Percentiles rank a stretch among this genome's conserved stretches.
These are phyloP conservation scores for Spilogale gracilis DNA, from an alignment of 2,113 vertebrate species.

Conservation along the genomic window DNA sequence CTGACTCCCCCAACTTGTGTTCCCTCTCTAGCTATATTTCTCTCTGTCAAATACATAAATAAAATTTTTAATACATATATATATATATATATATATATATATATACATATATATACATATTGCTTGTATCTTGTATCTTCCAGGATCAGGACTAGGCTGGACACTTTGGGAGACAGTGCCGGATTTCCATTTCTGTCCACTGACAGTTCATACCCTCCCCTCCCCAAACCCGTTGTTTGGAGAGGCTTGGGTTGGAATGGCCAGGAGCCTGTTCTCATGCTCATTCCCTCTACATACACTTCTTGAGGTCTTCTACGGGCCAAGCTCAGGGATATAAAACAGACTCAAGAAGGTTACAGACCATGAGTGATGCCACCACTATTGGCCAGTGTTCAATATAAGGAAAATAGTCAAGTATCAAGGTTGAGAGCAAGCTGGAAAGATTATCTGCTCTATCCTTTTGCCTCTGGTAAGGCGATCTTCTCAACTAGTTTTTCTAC, in stretches of 20 bases:
- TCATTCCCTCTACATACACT: not conserved
- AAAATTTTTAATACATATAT: too few species aligned
- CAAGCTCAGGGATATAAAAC: not conserved
- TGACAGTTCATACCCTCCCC: not conserved
- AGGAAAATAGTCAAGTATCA: conserved; percentile 21
- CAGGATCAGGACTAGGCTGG: not conserved
- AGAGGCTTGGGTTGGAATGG: not conserved
- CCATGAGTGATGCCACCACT: not conserved
- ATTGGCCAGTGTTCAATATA: not conserved
- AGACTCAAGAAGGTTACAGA: not conserved
- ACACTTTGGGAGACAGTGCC: not conserved
- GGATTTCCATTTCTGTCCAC: not conserved
- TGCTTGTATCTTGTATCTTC: not conserved
- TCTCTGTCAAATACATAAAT: too few species aligned
- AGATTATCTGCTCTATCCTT: not conserved
- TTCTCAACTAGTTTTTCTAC: not conserved
- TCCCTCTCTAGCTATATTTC: too few species aligned
- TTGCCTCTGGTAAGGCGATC: not conserved
- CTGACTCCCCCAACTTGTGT: too few species aligned
- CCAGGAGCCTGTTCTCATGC: not conserved
- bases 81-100: too few species aligned
- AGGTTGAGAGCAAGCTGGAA: not conserved
- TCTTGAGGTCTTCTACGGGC: not conserved
- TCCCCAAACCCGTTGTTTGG: not conserved
- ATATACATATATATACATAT: too few species aligned